Base-by-base conservation (phyloP, 2,797 vertebrate species). In the Distichodus sexfasciatus region DNA sequence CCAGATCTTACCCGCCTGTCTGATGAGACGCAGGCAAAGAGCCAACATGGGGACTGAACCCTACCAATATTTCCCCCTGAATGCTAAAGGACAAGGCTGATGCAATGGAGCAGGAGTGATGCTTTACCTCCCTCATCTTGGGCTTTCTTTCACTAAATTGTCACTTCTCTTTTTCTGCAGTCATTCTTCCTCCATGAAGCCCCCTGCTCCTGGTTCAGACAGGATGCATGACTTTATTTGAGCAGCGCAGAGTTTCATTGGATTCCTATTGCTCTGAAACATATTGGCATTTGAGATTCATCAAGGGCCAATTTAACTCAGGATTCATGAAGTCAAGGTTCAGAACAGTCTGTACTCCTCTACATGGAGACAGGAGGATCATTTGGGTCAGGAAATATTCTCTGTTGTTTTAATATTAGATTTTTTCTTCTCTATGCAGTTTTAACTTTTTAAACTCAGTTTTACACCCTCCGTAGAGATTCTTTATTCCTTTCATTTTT, bases 281-380 rank as follows among this genome's bases (percentile, higher is more conserved):
- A 84, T 81, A 83, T 79, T 77, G 72, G 76, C 79, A 84, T 89
- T 87, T 83, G 76, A 87, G 87, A 91, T 91, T 90, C 84, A 88
- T 91, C 90, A 91, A 87, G 87, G 84, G 87, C 86, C 89, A 87
- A 87, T 89, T 91, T 90, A 87, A 90, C 89, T 90, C 89, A 80
- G 85, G 89, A 89, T 87, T 89, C 87, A 87, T 88, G 85, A 87
- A 87, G 85, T 84, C 79, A 75, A 81, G 58, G 71, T 80, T 79
- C 62, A 75, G 79, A 79, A 79, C 62, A 80, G 82, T 84, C 72
- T 84, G 44, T 50, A 40, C 24, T 28, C 9, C 46, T 58, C 24
- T 15, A 28, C 33, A 53, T 28, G 21, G 14, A 15, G 21, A 7
- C 6, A 46, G 5, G 23, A 29, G 29, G 38, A 8, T 36, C 4